Percentiles rank a stretch among this genome's conserved stretches.
Evolutionary conservation across 1,140 invertebrate genomes (phyloP).

Genomic region (Caligus rogercresseyi): DNA sequence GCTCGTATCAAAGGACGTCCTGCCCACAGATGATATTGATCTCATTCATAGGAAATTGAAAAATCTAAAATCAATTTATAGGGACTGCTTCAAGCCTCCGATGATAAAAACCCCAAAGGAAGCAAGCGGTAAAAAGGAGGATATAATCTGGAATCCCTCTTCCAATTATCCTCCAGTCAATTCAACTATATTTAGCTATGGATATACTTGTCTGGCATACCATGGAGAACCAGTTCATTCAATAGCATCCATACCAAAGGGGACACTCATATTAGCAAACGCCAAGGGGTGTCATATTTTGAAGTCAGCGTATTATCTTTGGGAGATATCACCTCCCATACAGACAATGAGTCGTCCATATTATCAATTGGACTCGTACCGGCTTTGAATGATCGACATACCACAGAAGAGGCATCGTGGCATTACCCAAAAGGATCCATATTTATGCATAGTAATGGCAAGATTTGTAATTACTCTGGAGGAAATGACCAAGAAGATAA

Average conservation of each 20-base stretch:
- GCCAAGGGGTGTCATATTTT: slow-evolving; percentile 24
- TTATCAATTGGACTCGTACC: no score
- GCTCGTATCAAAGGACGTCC: slow-evolving; percentile 29
- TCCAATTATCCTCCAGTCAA: slow-evolving; percentile 2
- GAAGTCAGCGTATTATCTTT: slow-evolving; percentile 30
- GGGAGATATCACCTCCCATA: no score
- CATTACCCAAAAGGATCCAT: slow-evolving; percentile 31
- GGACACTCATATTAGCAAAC: slow-evolving; percentile 21
- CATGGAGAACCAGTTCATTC: not conserved
- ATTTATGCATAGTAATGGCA: slow-evolving; percentile 24
- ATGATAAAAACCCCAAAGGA: slow-evolving; percentile 27
- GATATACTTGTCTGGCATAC: not conserved
- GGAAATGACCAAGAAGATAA: slow-evolving; percentile 29
- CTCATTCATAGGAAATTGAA: slow-evolving; percentile 28
- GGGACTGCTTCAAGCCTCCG: slow-evolving; percentile 32
- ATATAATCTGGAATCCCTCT: not conserved
- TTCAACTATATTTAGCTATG: slow-evolving; percentile 1
- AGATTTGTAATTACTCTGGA: slow-evolving; percentile 32
- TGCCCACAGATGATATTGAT: slow-evolving; percentile 26
- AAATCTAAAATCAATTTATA: slow-evolving; percentile 29
- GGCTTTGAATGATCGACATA: no score
- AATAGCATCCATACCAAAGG: slow-evolving; percentile 1
- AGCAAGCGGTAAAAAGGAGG: not conserved
- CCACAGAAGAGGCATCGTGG: slow-evolving; percentile 28
- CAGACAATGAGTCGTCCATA: no score